Evolutionary conservation across 2,113 vertebrate genomes (phyloP).

Genomic region (Quiscalus mexicanus): DNA sequence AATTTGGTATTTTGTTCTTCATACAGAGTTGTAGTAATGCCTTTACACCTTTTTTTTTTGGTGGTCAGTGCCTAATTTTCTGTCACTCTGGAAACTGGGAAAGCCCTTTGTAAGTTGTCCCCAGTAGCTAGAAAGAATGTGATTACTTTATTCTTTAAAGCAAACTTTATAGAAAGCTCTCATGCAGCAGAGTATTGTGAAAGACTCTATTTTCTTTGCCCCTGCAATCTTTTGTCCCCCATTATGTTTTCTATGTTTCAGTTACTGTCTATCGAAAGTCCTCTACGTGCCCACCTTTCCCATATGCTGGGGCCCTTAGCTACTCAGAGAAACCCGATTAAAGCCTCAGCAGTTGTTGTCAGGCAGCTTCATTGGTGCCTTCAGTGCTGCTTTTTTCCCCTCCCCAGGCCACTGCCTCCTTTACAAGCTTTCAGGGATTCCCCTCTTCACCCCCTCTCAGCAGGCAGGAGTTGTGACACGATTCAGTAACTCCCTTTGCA

Average conservation of each 20-base stretch:
- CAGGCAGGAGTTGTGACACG: not conserved
- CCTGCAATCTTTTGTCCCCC: rapidly evolving
- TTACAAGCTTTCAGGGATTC: not conserved
- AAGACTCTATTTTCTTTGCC: not conserved
- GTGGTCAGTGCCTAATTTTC: not conserved
- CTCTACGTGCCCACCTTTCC: not conserved
- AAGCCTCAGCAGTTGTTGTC: not conserved
- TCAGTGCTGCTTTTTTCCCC: not conserved
- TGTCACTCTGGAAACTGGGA: not conserved
- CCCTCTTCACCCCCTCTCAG: not conserved
- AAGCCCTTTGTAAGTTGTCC: not conserved
- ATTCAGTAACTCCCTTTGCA: not conserved
- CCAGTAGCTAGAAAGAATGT: not conserved
- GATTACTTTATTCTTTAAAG: not conserved
- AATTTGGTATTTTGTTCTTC: not conserved
- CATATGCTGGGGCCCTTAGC: rapidly evolving
- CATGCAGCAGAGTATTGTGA: not conserved
- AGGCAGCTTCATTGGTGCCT: not conserved
- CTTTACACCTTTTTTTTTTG: not conserved
- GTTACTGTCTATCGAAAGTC: rapidly evolving
- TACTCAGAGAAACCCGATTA: not conserved
- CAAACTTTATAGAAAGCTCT: not conserved
- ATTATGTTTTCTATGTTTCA: not conserved
- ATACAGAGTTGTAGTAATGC: not conserved
- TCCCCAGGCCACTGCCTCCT: not conserved